Evolutionary conservation across 2,888 invertebrate genomes (phyloP).

Genomic region (Pseudanteris insignis): DNA sequence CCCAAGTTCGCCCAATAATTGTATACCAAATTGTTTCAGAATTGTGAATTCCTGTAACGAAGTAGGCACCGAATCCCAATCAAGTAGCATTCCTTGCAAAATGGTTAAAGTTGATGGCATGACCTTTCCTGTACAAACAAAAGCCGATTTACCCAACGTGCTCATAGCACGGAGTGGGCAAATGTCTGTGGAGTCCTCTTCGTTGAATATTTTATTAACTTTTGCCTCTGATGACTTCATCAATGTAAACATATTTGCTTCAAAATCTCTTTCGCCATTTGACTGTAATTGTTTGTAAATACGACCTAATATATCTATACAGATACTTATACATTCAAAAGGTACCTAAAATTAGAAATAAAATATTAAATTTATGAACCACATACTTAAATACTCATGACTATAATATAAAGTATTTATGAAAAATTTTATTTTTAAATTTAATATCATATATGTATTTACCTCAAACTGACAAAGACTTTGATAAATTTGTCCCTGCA

Average conservation of each 20-base stretch:
- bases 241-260: constrained; percentile 48
- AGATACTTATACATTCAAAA: constrained; percentile 51
- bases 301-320: constrained; percentile 55
- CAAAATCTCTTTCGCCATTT: constrained; percentile 33
- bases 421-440: neutral
- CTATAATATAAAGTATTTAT: too few relatives aligned
- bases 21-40: constrained; percentile 67
- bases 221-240: constrained; percentile 54
- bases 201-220: constrained; percentile 51
- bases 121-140: constrained; percentile 53
- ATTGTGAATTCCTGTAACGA: constrained; percentile 44
- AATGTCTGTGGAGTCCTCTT: constrained; percentile 40
- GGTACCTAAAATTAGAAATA: constrained; percentile 13
- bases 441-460: too few relatives aligned
- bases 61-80: constrained; percentile 53
- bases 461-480: constrained; percentile 50
- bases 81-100: constrained; percentile 57
- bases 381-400: neutral
- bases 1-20: constrained; percentile 71
- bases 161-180: constrained; percentile 55
- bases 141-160: constrained; percentile 59
- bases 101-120: constrained; percentile 50
- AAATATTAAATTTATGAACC: neutral
- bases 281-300: constrained; percentile 48
- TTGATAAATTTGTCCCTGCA: constrained; percentile 51